Base-by-base conservation (phyloP, 1,140 invertebrate genomes). In the Colletes gigas region DNA sequence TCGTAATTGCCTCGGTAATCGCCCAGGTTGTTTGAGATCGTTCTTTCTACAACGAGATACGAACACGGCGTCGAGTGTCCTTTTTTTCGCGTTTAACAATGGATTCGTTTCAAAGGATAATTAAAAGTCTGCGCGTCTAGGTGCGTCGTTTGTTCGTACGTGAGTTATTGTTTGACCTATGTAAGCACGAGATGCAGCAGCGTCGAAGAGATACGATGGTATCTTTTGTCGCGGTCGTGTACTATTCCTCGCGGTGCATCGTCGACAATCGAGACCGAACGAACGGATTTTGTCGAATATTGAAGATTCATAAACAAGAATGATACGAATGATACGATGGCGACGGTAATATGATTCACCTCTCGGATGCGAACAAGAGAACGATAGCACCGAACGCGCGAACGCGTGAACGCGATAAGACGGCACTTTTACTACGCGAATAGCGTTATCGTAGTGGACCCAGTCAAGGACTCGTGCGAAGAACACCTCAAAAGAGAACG, bases 391-490 rank as follows among this genome's bases (percentile, higher is more conserved):
- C 66, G 62, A 74, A 54, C 60, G 73, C 55, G 39, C n/a, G n/a
- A n/a, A n/a, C 30, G 30, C 30, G 30, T 30, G 50, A 44, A 30
- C 8, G 41, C 52, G 79, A 81, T 81, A 81, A 77, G 39, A 65
- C 67, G 30, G 15, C 12, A 5, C 55, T 9, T 69, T 63, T 81
- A 77, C 71, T 69, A 81, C 57, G 47, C 55, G 72, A 44, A 72
- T 55, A 52, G 2, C 57, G 52, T 81, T 81, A 77, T 81, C 79
- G 72, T 12, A n/a, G 74, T n/a, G 39, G 30, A 7, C 79, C 52
- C 55, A 81, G 78, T 62, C 78, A 80, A 74, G 71, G 72, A 75
- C 78, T 75, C 63, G 52, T 10, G 4, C 63, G 70, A 65, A 21
- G 52, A 60, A 12, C 14, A 50, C 65, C 69, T 19, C 50, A 63